Conservation (phyloP, 2,888 invertebrate species). For the Cactoblastis cactorum region DNA sequence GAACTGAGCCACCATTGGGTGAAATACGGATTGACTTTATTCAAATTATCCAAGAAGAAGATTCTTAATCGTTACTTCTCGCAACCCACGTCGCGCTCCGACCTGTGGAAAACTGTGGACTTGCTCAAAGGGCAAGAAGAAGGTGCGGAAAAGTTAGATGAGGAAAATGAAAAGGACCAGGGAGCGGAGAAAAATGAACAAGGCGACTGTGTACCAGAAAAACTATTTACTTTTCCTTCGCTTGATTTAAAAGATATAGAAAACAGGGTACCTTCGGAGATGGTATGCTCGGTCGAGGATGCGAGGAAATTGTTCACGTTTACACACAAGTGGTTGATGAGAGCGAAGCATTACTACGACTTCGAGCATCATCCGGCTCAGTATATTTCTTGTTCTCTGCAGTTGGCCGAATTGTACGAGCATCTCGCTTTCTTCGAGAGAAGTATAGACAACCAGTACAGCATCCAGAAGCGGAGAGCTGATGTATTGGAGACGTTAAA, state of each 20-base stretch:
- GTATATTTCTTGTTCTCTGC: constrained; percentile 79
- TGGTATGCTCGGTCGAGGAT: constrained; percentile 53
- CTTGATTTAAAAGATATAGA: constrained; percentile 60
- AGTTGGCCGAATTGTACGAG: constrained; percentile 82
- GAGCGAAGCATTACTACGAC: constrained; percentile 78
- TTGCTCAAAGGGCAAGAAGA: constrained; percentile 35
- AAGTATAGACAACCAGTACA: constrained; percentile 81
- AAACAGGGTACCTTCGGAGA: constrained; percentile 46
- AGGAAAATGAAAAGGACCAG: constrained; percentile 57
- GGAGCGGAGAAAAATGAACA: constrained; percentile 53
- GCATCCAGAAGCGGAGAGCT: constrained; percentile 78
- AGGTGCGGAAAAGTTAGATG: constrained; percentile 38
- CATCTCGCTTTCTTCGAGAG: constrained; percentile 85
- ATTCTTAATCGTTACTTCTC: constrained; percentile 62
- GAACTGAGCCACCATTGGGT: constrained; percentile 81
- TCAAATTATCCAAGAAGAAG: constrained; percentile 75
- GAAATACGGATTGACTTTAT: constrained; percentile 79
- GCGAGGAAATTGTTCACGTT: constrained; percentile 77
- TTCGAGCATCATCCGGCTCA: constrained; percentile 79
- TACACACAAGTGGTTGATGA: constrained; percentile 80
- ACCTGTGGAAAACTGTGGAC: constrained; percentile 63
- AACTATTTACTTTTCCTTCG: constrained; percentile 52
- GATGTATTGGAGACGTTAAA: constrained; percentile 80
- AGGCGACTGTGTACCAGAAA: constrained; percentile 47
- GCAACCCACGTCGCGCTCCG: constrained; percentile 42